Evolutionary conservation across 2,888 invertebrate genomes (phyloP), one percentile per base, ranked within the genome.

Genomic region (Callimorpha dominula): DNA sequence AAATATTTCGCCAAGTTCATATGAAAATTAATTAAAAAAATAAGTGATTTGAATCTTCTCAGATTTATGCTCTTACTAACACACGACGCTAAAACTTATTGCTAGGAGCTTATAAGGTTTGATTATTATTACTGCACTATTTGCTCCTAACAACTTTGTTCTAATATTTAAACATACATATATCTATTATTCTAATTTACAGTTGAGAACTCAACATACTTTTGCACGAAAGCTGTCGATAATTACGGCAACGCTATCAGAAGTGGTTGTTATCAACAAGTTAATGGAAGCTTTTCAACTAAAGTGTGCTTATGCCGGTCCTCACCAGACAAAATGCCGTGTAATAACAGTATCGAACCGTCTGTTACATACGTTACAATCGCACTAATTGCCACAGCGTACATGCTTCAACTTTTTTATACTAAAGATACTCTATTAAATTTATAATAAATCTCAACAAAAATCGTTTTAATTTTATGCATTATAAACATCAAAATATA

Each of bases 161-260:
- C 6, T 54, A n/a, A 54, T 54, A 49, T 8, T 6, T 49, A 49
- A 3, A 46, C 9, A 46, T 46, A 46, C 9, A 46, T 46, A 9
- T 8, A 46, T 9, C 0, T 46, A 9, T 46, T 46, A 15, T 68
- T 66, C 40, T 72, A 57, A 49, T 74, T 96, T 96, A 54, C 89
- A 97, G 97, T 96, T 77, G 96, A 96, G 88, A 97, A 97, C 87
- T 96, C 97, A 4, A 97, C 97, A 0, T 97, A 97, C 82, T 96
- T 97, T 96, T 97, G 97, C 86, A 96, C 97, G 65, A 96, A 96
- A 87, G 97, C 96, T 0, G 93, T 96, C 52, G 92, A 96, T 72
- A 87, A 89, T 14, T 86, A 87, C 7, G 96, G 95, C 68, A 88
- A 92, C 1, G 91, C 94, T 0, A 94, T 96, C 71, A 96, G 93